phyloP scores from a whole-genome alignment of 2,797 vertebrate species.

The Babyrousa celebensis region DNA sequence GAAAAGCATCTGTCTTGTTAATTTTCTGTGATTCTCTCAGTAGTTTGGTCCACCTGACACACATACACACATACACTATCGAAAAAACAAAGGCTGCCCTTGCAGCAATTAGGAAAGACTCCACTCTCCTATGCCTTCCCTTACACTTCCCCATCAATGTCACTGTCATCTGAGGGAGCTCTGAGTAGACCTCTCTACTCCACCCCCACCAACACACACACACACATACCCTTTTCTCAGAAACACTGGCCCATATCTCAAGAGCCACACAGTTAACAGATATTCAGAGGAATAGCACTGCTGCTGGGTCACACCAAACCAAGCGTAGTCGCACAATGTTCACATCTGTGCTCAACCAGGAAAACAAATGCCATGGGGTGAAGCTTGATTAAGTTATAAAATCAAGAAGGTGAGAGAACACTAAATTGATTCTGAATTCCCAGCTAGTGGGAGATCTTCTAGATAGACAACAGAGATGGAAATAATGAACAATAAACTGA shows the following conservation, averaged over 20 bases:
- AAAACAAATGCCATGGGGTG: background rate
- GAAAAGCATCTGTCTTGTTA: background rate
- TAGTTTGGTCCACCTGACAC: background rate
- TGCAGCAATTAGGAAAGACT: background rate
- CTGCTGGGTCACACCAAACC: background rate
- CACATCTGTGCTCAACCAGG: background rate
- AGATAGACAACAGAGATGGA: background rate
- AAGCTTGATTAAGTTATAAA: background rate
- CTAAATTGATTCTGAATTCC: background rate
- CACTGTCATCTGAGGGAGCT: background rate
- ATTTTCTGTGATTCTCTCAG: background rate
- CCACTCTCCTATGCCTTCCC: background rate
- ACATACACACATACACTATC: background rate
- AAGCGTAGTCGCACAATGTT: background rate
- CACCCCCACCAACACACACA: background rate
- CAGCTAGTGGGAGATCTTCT: background rate
- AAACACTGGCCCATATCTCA: background rate
- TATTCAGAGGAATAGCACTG: background rate
- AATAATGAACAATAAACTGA: conserved; percentile 1
- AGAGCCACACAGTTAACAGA: background rate
- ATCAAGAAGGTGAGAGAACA: background rate
- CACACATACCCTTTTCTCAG: background rate
- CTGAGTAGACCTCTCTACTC: background rate
- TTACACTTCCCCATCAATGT: background rate
- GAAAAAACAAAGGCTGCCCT: background rate